phyloP scores from a whole-genome alignment of 2,113 vertebrate species.

The Oreocharis arfaki region DNA sequence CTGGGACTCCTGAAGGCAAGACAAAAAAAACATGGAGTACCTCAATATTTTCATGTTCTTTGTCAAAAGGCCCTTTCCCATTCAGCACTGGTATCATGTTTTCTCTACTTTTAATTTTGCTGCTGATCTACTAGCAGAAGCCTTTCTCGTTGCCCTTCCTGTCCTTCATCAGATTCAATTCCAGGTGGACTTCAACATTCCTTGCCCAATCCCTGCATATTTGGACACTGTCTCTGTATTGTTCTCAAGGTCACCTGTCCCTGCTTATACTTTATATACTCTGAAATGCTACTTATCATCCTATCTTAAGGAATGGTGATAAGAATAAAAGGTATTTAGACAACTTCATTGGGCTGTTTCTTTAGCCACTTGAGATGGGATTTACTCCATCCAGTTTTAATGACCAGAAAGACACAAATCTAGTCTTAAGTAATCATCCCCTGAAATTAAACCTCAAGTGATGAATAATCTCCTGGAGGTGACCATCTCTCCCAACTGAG shows the following conservation, averaged over 20 bases:
- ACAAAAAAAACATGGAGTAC: neutral
- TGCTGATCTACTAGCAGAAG: neutral
- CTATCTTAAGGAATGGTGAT: neutral
- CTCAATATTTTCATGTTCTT: neutral
- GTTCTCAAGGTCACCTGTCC: neutral
- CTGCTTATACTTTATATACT: neutral
- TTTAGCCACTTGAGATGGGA: neutral
- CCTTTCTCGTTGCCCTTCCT: neutral
- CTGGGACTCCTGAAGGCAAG: neutral
- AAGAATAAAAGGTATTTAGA: neutral
- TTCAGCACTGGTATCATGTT: neutral
- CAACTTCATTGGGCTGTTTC: neutral
- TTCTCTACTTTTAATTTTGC: neutral
- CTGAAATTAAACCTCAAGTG: neutral
- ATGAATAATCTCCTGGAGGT: neutral
- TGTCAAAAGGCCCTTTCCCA: neutral
- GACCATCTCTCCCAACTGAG: fast-evolving
- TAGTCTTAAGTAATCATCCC: neutral
- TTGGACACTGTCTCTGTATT: neutral
- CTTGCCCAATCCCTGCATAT: neutral
- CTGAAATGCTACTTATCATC: neutral
- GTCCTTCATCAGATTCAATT: neutral
- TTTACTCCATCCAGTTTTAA: neutral
- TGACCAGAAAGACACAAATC: neutral
- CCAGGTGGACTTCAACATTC: neutral